A percentile compares a stretch with the other conserved stretches of the same genome.
Conservation (phyloP, 2,113 vertebrate genomes). For the Falco punctatus region DNA sequence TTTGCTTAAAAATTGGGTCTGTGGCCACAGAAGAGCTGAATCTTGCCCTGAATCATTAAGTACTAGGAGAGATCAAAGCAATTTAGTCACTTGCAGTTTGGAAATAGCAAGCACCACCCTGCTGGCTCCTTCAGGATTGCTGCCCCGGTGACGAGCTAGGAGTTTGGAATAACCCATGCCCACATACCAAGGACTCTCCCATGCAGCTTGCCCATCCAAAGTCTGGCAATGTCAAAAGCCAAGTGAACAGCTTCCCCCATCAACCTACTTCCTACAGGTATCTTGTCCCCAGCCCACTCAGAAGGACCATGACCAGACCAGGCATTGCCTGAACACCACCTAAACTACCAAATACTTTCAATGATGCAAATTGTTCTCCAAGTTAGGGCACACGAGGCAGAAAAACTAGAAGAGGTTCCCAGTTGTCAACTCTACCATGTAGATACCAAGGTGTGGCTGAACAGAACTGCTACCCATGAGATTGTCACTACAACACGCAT, state of each 20-base stretch:
- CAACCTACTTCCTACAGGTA: neutral
- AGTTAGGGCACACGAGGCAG: neutral
- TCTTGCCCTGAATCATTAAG: neutral
- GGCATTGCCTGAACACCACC: neutral
- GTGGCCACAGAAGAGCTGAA: neutral
- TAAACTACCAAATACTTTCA: neutral
- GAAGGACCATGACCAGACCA: neutral
- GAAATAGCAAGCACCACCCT: neutral
- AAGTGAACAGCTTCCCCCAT: neutral
- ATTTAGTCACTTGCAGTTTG: neutral
- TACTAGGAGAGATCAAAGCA: neutral
- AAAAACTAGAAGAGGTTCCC: neutral
- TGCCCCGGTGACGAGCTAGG: too few relatives aligned
- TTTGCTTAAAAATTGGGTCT: neutral
- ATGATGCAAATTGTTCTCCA: neutral
- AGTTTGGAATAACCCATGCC: neutral
- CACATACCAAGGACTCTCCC: neutral
- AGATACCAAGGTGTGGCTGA: neutral
- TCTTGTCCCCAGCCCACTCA: neutral
- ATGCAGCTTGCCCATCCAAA: neutral
- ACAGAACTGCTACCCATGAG: neutral
- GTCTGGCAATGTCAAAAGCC: neutral
- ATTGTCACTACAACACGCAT: neutral
- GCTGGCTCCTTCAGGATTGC: neutral
- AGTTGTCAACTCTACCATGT: fast-evolving